Conservation (phyloP, 2,113 vertebrate species). For the Eublepharis macularius region DNA sequence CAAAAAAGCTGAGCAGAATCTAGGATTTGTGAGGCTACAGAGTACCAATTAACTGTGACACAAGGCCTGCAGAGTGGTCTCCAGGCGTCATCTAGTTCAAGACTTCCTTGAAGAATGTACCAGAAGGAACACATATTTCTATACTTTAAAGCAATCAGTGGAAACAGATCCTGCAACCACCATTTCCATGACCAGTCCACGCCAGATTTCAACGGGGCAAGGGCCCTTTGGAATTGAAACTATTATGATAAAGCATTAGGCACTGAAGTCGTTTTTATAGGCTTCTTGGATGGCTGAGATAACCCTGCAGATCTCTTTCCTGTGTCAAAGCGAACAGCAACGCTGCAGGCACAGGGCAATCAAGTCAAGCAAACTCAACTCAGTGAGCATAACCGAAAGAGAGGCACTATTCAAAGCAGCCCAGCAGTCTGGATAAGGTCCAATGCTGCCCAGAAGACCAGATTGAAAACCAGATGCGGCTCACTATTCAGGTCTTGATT, state of each 20-base stretch:
- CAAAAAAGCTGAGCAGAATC: not conserved
- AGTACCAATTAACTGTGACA: not conserved
- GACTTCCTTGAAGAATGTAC: not conserved
- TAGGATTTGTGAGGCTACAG: not conserved
- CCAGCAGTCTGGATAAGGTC: not conserved
- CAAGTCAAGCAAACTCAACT: not conserved
- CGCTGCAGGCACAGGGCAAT: not conserved
- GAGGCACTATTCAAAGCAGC: accelerated
- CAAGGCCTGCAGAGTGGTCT: not conserved
- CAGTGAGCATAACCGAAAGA: not conserved
- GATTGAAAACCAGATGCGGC: not conserved
- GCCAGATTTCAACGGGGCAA: not conserved
- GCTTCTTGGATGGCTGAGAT: too few species aligned
- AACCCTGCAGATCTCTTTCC: not conserved
- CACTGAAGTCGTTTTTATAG: not conserved
- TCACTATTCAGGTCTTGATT: not conserved
- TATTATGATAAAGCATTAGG: not conserved
- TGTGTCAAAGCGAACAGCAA: not conserved
- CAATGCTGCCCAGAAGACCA: not conserved
- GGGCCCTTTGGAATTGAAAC: not conserved
- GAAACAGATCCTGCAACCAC: not conserved
- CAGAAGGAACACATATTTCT: not conserved
- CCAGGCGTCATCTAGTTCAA: not conserved
- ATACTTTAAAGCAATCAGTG: not conserved
- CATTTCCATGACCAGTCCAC: not conserved